Evolutionary conservation across 2,113 vertebrate genomes (phyloP).

Genomic region (Lophius piscatorius): DNA sequence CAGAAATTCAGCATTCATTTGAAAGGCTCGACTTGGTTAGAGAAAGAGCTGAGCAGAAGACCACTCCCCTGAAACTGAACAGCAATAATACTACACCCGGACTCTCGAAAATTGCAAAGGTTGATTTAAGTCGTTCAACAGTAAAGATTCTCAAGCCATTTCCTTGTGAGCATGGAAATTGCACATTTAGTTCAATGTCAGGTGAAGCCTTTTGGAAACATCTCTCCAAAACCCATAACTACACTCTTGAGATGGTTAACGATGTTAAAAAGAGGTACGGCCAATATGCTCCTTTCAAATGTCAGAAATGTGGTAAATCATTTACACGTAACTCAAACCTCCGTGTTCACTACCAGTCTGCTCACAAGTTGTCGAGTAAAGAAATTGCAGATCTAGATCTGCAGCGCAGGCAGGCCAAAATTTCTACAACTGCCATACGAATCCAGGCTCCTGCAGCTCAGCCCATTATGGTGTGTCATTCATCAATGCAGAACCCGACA

Average conservation of each 20-base stretch:
- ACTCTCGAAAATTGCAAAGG: constrained; percentile 55
- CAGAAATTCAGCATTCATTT: constrained; percentile 87
- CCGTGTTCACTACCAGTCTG: constrained; percentile 88
- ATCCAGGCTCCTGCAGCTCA: constrained; percentile 4
- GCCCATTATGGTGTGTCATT: background rate
- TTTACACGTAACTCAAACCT: constrained; percentile 98
- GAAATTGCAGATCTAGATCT: constrained; percentile 90
- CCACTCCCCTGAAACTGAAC: constrained; percentile 1
- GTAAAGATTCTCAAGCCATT: constrained; percentile 85
- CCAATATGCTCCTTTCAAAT: constrained; percentile 93
- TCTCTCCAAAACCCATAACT: constrained; percentile 90
- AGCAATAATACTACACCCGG: constrained; percentile 18
- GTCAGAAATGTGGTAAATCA: constrained; percentile 90
- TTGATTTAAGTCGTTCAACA: constrained; percentile 50
- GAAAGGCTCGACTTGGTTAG: constrained; percentile 86
- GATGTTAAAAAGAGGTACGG: constrained; percentile 90
- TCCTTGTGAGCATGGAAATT: constrained; percentile 85
- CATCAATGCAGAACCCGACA: background rate
- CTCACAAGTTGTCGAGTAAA: constrained; percentile 88
- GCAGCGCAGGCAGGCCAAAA: constrained; percentile 84
- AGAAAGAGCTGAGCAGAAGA: constrained; percentile 54
- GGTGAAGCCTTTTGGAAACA: constrained; percentile 93
- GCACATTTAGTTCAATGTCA: constrained; percentile 89
- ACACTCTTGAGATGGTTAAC: constrained; percentile 89
- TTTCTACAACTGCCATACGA: constrained; percentile 17